Evolutionary conservation across 2,113 vertebrate species (phyloP), one percentile per base, ranked within the genome.

Genomic region (Todiramphus saurophagus): DNA sequence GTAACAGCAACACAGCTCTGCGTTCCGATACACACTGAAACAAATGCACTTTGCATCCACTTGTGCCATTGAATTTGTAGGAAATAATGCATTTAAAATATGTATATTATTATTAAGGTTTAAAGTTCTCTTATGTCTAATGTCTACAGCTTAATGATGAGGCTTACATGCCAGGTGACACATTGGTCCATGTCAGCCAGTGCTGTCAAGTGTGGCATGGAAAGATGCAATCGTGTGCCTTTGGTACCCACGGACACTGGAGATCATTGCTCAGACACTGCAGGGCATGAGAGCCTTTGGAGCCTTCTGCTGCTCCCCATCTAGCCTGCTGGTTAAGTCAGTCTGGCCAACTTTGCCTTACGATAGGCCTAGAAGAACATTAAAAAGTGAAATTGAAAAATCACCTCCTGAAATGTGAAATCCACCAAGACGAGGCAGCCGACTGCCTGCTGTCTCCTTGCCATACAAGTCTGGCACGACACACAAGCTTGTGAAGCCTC

Each of bases 381-480:
- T 35, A 44, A 53, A 31, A 82, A 62, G 18, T 12, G 4, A 80
- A 72, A n/a, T 16, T 28, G 30, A 33, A 24, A 79, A 84, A 68
- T 21, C 4, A 46, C 50, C 17, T 67, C 31, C 6, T 12, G 39
- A 75, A 90, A 78, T 6, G 9, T 0, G 1, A 64, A 93, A 50
- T 15, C 12, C 74, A 59, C 4, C 2, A 64, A 72, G 77, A 70
- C 1, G 11, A 73, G 18, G 25, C 25, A 66, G 24, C 25, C 6
- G 13, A 58, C 31, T 13, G 9, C 9, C 67, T 60, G 23, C 23
- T 62, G 13, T 21, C 64, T 64, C 58, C 48, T 41, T 77, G 55
- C 18, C 48, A 51, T 5, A 4, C 0, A 1, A 88, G 41, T 37
- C 25, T 39, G 58, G 44, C 20, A 56, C 0, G 3, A 77, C 53